Base-by-base conservation (phyloP, 1,140 invertebrate genomes). In the Acyrthosiphon pisum region DNA sequence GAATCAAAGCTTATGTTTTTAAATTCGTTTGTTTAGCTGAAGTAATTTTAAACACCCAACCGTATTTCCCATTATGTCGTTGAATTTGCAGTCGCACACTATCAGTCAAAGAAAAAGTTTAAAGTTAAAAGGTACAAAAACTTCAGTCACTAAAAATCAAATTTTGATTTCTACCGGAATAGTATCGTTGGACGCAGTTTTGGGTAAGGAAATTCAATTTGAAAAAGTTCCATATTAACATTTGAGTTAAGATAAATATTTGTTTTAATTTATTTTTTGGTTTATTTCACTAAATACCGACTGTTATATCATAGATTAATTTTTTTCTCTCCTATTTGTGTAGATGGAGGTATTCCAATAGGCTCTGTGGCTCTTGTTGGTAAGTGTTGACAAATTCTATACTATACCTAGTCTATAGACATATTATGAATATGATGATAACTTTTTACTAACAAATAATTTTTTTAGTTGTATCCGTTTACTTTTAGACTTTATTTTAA, bases 21-120 rank as follows among this genome's bases (percentile, higher is more conserved):
- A 26, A 26, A 9, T 60, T 60, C 1, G 8, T 26, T 60, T 68
- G 30, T 11, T 11, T 30, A 60, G 0, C 9, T 60, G 9, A 30
- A 60, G 30, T 60, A 68, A 68, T 60, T 30, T 60, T 11, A 30
- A 60, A 30, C 9, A 60, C 11, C 60, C 14, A 3, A 20, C 1
- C n/a, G n/a, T 4, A 26, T 84, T 30, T 53, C 3, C 9, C n/a
- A 56, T 37, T 41, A 93, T 93, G 91, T 86, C 91, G 20, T n/a
- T 93, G 1, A 84, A 48, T 6, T 50, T 92, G 50, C 91, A 93
- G 6, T 81, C 48, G 2, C 91, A 93, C 11, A 93, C 91, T 41
- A 93, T 93, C n/a, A 93, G 68, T 23, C 91, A 93, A 56, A 93
- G 91, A 93, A 93, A 93, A 56, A 93, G 35, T 93, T 53, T 93